A percentile compares a stretch with the other conserved stretches of the same genome.
Evolutionary conservation across 2,113 vertebrate species (phyloP).

Genomic region (Odontesthes bonariensis): DNA sequence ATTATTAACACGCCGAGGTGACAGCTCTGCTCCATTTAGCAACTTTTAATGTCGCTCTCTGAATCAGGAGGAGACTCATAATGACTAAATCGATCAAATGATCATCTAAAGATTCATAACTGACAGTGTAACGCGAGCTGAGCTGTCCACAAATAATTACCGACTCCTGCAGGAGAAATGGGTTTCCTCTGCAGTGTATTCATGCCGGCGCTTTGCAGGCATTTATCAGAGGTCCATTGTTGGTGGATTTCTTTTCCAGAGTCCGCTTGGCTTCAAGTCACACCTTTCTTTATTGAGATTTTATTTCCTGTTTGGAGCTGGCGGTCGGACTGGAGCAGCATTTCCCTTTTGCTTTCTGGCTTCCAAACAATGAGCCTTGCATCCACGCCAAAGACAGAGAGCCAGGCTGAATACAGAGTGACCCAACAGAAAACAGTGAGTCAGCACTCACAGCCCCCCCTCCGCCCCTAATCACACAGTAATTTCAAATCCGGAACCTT

Average conservation of each 20-base stretch:
- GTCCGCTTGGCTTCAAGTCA: slow-evolving; percentile 38
- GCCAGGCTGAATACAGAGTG: slow-evolving; percentile 21
- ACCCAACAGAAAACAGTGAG: slow-evolving; percentile 33
- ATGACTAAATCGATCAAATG: slow-evolving; percentile 40
- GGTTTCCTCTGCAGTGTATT: background rate
- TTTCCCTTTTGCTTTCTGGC: slow-evolving; percentile 68
- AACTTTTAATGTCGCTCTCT: slow-evolving; percentile 36
- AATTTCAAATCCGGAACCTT: background rate
- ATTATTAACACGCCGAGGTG: slow-evolving; percentile 35
- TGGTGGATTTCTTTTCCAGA: slow-evolving; percentile 58
- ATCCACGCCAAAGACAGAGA: slow-evolving; percentile 27
- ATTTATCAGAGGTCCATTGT: slow-evolving; percentile 15
- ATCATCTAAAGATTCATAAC: slow-evolving; percentile 36
- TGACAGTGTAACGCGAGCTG: slow-evolving; percentile 20
- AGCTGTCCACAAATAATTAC: slow-evolving; percentile 8
- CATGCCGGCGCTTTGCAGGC: background rate
- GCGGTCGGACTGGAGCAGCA: slow-evolving; percentile 38
- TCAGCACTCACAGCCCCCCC: background rate
- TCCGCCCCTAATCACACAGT: too few relatives aligned
- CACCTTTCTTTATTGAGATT: slow-evolving; percentile 40
- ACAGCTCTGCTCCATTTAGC: slow-evolving; percentile 41
- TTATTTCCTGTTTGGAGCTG: slow-evolving; percentile 57
- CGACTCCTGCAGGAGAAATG: slow-evolving; percentile 7
- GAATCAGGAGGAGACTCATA: slow-evolving; percentile 36
- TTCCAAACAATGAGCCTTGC: slow-evolving; percentile 66